These are phyloP conservation scores for Chromobotia macracanthus DNA, from an alignment of 2,797 vertebrate species.

Conservation along the genomic window DNA sequence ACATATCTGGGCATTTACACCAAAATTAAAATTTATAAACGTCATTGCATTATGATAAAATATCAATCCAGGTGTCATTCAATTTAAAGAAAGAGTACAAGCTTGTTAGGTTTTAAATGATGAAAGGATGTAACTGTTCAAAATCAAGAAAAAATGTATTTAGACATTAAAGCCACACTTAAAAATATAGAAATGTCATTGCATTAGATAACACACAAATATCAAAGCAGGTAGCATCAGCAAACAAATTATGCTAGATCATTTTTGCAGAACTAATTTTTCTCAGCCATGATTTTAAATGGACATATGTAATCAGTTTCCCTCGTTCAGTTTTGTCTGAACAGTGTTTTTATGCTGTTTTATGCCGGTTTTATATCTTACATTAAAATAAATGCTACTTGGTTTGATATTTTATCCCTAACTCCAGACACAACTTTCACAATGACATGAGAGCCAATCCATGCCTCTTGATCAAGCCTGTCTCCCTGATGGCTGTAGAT, in stretches of 20 bases:
- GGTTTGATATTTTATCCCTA: not conserved
- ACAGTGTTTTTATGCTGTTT: constrained; percentile 11
- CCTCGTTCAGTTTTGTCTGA: no score
- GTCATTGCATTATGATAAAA: no score
- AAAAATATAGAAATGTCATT: not conserved
- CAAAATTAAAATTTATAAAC: not conserved
- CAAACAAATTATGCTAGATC: no score
- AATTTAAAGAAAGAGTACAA: no score
- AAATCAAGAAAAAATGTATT: no score
- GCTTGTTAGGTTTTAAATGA: no score
- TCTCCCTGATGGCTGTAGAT: constrained; percentile 92
- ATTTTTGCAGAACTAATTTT: no score
- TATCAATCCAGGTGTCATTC: no score
- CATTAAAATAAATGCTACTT: not conserved
- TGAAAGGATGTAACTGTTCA: no score
- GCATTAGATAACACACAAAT: not conserved
- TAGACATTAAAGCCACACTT: no score
- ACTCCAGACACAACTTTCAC: constrained; percentile 93
- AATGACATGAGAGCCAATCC: constrained; percentile 86
- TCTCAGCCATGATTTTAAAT: no score
- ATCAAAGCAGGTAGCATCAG: not conserved
- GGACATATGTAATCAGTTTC: no score
- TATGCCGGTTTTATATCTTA: not conserved
- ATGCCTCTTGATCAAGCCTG: constrained; percentile 88
- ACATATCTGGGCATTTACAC: not conserved